A percentile compares a stretch with the other conserved stretches of the same genome.
These are phyloP conservation scores for Spondyliosoma cantharus DNA, from an alignment of 2,797 vertebrate species.

Conservation along the genomic window DNA sequence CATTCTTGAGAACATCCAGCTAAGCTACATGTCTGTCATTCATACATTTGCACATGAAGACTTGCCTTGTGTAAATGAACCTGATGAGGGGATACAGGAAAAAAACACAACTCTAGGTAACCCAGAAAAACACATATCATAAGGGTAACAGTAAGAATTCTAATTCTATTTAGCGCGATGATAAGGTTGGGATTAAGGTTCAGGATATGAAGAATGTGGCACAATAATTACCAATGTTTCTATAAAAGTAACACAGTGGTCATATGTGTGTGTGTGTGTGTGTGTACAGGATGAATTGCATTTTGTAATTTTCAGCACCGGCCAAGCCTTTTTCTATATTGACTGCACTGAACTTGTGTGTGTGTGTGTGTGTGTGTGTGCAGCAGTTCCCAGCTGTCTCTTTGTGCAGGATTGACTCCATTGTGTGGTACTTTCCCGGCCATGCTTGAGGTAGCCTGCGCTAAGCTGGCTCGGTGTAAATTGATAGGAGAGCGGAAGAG, in stretches of 20 bases:
- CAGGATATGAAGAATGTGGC: background rate
- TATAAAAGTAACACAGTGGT: constrained; percentile 22
- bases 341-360: constrained; percentile 21
- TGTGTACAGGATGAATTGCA: background rate
- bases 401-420: constrained; percentile 59
- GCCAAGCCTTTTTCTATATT: background rate
- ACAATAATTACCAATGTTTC: constrained; percentile 38
- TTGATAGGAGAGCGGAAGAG: constrained; percentile 66
- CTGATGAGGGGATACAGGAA: constrained; percentile 6
- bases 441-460: constrained; percentile 65
- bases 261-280: background rate
- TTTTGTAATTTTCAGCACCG: constrained; percentile 48
- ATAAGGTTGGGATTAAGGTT: constrained; percentile 35
- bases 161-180: constrained; percentile 49
- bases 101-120: background rate
- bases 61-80: background rate
- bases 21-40: background rate
- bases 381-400: constrained; percentile 40
- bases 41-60: background rate
- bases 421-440: constrained; percentile 59
- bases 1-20: background rate
- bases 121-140: constrained; percentile 25
- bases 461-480: constrained; percentile 66
- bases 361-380: constrained; percentile 18
- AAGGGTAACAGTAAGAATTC: constrained; percentile 28